phyloP scores from a whole-genome alignment of 2,797 vertebrate genomes.

The Parotocinclus haroldoi region DNA sequence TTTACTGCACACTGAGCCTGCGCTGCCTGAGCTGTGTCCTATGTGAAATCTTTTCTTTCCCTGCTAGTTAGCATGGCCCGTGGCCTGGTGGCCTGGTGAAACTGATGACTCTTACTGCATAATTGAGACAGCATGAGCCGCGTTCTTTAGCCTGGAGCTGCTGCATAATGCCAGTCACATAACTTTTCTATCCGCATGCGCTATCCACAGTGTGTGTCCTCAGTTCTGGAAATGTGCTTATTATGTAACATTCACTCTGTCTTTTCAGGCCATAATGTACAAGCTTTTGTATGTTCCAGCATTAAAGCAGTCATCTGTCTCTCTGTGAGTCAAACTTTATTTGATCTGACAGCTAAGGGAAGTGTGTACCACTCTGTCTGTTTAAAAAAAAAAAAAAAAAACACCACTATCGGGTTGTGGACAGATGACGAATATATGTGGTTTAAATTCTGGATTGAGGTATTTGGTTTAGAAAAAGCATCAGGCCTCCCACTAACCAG shows the following conservation, averaged over 20 bases:
- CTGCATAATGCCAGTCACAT: slow-evolving; percentile 19
- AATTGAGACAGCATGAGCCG: slow-evolving; percentile 17
- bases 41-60: slow-evolving; percentile 4
- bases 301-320: slow-evolving; percentile 4
- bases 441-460: too few species aligned
- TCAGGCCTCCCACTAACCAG: too few species aligned
- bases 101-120: slow-evolving; percentile 20
- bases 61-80: neutral
- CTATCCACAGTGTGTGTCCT: slow-evolving; percentile 12
- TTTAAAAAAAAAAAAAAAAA: too few species aligned
- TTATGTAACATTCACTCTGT: slow-evolving; percentile 1
- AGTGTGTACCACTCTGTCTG: neutral
- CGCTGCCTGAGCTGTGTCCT: neutral
- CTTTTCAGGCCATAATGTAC: neutral
- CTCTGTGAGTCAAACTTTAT: slow-evolving; percentile 6
- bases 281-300: neutral
- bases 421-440: slow-evolving; percentile 2
- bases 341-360: slow-evolving; percentile 17
- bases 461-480: too few species aligned
- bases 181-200: slow-evolving; percentile 1
- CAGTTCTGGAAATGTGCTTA: neutral
- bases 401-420: neutral
- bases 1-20: too few species aligned
- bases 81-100: slow-evolving; percentile 4
- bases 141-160: slow-evolving; percentile 26